A percentile compares a stretch with the other conserved stretches of the same genome.
Conservation (phyloP, 2,113 vertebrate species). For the Mixornis gularis region DNA sequence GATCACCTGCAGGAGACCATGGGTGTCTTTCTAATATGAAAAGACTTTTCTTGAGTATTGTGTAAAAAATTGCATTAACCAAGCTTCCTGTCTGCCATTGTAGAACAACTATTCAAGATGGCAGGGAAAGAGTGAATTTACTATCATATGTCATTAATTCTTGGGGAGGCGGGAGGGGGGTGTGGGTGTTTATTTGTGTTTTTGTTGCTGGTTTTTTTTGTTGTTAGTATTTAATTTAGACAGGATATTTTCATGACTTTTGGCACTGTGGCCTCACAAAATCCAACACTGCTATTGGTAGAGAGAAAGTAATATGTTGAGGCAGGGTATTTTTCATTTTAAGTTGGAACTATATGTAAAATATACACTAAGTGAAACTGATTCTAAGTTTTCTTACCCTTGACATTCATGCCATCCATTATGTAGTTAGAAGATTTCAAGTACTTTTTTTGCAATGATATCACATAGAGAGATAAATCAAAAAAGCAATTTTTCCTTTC, state of each 20-base stretch:
- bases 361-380: neutral
- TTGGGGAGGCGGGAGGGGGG: neutral
- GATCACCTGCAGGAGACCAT: neutral
- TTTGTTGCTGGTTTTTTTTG: neutral
- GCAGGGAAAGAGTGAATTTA: neutral
- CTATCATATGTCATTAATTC: neutral
- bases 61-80: neutral
- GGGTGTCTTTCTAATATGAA: neutral
- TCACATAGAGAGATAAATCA: neutral
- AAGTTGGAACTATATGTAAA: neutral
- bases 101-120: neutral
- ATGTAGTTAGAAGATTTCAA: neutral
- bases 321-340: neutral
- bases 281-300: neutral
- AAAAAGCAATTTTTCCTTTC: fast-evolving
- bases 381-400: neutral
- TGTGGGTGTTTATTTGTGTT: too few species aligned
- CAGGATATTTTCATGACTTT: neutral
- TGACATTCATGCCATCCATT: neutral
- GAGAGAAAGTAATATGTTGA: neutral
- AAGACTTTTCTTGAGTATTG: neutral
- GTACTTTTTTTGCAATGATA: neutral
- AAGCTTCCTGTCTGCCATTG: neutral
- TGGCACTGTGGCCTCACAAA: neutral
- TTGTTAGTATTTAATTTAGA: neutral